Evolutionary conservation across 2,113 vertebrate species (phyloP), one percentile per base, ranked within the genome.

Genomic region (Speoplatyrhinus poulsoni): DNA sequence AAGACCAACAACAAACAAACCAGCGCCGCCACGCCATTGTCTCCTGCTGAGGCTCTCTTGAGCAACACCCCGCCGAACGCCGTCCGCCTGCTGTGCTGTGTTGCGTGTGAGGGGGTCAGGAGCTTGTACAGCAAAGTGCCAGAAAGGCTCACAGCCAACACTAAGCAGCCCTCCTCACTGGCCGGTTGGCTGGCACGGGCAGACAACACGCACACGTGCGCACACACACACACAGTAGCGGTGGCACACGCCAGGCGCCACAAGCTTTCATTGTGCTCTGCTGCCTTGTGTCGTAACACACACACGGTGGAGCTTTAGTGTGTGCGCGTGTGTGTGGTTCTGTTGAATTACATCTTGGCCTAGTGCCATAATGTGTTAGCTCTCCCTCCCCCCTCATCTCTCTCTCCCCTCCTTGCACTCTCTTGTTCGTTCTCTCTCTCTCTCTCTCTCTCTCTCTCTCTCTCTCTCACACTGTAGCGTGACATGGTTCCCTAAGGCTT

Each of bases 251-350:
- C 32, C 49, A 36, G 19, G 19, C 32, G 12, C 8, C 13, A 15
- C 12, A 12, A 7, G 26, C 62, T 8, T 2, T 8, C 50, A 33
- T 53, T 15, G 49, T 54, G 13, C 49, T 36, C 59, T 8, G 12
- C 59, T 49, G 46, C 61, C 10, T 47, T 10, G 16, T 60, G 59
- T 60, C n/a, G 59, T 13, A 46, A 60, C 59, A 46, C 19, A 58
- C 12, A 58, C 47, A 7, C 62, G 9, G 17, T 32, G 12, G 46
- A 17, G 53, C 53, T 68, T 26, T 1, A 1, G 58, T 74, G 1
- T 46, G 19, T 19, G 19, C 33, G 49, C 1, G 49, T 52, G 49
- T 15, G 6, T 52, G 49, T 52, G 49, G 10, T 11, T 52, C 49
- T 52, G 49, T 12, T 52, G 12, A 11, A 15, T 52, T 4, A 16